phyloP scores from a whole-genome alignment of 2,888 invertebrate species.

The Pterostichus madidus region DNA sequence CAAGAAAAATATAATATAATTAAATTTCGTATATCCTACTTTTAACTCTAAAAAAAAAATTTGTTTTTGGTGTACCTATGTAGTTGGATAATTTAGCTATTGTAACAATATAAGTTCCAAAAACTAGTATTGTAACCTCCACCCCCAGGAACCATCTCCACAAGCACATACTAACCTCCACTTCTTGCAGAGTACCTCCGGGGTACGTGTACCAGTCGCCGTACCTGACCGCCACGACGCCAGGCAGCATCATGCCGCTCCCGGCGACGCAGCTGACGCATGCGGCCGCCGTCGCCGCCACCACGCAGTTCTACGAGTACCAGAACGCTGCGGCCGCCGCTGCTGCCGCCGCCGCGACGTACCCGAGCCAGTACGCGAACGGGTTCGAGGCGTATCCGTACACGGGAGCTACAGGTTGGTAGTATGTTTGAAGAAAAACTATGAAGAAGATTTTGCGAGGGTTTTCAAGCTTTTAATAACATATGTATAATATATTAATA shows the following conservation, averaged over 20 bases:
- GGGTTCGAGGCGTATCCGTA: constrained; percentile 87
- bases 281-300: constrained; percentile 88
- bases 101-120: too few species aligned
- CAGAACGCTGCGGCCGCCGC: constrained; percentile 85
- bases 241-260: constrained; percentile 84
- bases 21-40: too few species aligned
- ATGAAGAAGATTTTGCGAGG: too few species aligned
- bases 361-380: constrained; percentile 87
- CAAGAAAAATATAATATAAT: too few species aligned
- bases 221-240: constrained; percentile 82
- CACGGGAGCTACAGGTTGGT: constrained; percentile 85
- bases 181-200: constrained; percentile 83
- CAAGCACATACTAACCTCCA: too few species aligned
- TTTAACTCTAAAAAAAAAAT: too few species aligned
- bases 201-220: constrained; percentile 89
- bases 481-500: too few species aligned
- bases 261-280: constrained; percentile 84
- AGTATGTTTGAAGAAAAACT: not conserved
- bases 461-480: too few species aligned
- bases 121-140: too few species aligned
- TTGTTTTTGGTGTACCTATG: too few species aligned
- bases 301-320: constrained; percentile 89
- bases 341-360: constrained; percentile 85
- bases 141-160: too few species aligned
- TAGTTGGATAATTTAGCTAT: too few species aligned